Evolutionary conservation across 2,113 vertebrate genomes (phyloP).

Genomic region (Chloroceryle aenea): DNA sequence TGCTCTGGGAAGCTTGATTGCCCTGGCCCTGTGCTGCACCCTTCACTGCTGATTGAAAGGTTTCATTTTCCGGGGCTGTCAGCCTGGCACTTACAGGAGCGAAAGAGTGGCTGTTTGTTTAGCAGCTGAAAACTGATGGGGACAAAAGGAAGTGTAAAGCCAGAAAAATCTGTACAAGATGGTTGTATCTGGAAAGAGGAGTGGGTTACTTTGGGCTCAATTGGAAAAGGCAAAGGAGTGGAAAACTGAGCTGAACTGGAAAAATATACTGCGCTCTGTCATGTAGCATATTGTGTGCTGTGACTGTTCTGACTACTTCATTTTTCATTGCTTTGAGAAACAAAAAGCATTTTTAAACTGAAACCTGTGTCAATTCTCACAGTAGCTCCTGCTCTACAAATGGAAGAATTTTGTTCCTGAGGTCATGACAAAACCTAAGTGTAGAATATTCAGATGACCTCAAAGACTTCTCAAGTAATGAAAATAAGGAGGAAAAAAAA

Average conservation of each 20-base stretch:
- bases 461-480: background rate
- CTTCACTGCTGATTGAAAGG: constrained; percentile 2
- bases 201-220: constrained; percentile 40
- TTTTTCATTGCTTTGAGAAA: constrained; percentile 31
- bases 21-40: background rate
- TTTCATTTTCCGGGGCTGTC: constrained; percentile 26
- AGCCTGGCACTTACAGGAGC: background rate
- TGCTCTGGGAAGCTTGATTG: background rate
- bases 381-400: constrained; percentile 4
- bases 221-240: constrained; percentile 72
- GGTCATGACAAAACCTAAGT: background rate
- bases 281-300: constrained; percentile 33
- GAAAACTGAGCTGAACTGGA: constrained; percentile 77
- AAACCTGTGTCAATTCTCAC: constrained; percentile 28
- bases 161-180: background rate
- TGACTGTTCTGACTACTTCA: constrained; percentile 34
- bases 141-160: constrained; percentile 28
- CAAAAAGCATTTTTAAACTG: constrained; percentile 23
- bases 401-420: background rate
- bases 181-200: constrained; percentile 33
- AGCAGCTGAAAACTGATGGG: constrained; percentile 22
- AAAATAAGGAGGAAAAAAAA: background rate
- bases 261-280: constrained; percentile 34
- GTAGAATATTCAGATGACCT: constrained; percentile 20
- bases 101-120: constrained; percentile 26